Evolutionary conservation across 1,140 invertebrate genomes (phyloP).

Genomic region (Calliphora vicina): DNA sequence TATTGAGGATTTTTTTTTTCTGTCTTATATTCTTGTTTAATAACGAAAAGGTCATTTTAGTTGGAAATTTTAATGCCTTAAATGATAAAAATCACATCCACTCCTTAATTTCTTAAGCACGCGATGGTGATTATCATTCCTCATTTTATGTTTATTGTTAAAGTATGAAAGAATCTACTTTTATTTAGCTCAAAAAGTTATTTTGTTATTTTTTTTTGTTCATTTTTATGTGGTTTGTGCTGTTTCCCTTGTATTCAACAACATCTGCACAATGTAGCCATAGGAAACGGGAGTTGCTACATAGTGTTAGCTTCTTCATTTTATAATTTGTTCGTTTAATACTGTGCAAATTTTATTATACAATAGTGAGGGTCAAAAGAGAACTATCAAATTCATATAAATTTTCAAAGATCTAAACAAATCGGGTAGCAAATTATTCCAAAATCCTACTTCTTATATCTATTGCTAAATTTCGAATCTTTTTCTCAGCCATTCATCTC

Average conservation of each 20-base stretch:
- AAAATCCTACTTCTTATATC: too few species aligned
- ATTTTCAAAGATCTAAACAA: too few species aligned
- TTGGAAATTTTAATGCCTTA: constrained; percentile 55
- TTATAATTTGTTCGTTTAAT: not conserved
- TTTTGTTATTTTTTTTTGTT: not conserved
- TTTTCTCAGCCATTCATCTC: too few species aligned
- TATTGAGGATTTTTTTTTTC: not conserved
- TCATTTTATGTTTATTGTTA: constrained; percentile 1
- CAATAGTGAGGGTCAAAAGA: too few species aligned
- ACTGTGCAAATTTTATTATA: too few species aligned
- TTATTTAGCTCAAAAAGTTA: not conserved
- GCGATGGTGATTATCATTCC: constrained; percentile 63
- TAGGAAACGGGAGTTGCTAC: not conserved
- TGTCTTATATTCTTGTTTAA: not conserved
- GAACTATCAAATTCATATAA: too few species aligned
- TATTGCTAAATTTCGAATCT: too few species aligned
- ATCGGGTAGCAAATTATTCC: too few species aligned
- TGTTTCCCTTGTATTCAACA: not conserved
- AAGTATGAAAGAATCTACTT: not conserved
- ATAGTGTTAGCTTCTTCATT: not conserved
- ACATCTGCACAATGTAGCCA: not conserved
- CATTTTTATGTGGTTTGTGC: not conserved
- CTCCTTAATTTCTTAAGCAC: constrained; percentile 61
- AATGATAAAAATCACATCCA: constrained; percentile 64
- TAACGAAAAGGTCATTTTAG: constrained; percentile 24